A percentile compares a stretch with the other conserved stretches of the same genome.
These are phyloP conservation scores for Pterocles orientalis DNA, from an alignment of 2,113 vertebrate genomes.

Conservation along the genomic window DNA sequence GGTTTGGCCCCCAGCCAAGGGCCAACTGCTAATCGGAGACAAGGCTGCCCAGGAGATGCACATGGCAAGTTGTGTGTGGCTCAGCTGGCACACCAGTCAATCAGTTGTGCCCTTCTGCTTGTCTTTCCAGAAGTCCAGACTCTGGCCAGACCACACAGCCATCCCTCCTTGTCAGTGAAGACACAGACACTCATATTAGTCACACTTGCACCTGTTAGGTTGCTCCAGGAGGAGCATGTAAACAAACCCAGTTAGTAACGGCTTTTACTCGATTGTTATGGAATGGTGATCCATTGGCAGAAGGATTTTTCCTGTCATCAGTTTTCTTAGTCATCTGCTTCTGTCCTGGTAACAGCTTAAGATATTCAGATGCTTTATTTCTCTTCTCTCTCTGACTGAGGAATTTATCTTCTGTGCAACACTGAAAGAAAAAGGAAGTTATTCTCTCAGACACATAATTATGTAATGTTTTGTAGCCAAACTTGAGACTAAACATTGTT, in stretches of 20 bases:
- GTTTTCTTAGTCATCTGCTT: neutral
- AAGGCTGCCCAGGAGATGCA: neutral
- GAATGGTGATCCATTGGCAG: fast-evolving
- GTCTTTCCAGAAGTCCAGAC: neutral
- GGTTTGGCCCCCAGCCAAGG: no score
- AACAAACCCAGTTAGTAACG: neutral
- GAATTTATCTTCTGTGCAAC: neutral
- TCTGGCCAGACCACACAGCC: neutral
- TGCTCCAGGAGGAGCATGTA: neutral
- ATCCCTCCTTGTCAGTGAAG: neutral
- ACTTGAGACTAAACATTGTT: neutral
- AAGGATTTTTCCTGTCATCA: neutral
- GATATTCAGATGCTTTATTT: neutral
- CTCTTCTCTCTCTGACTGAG: neutral
- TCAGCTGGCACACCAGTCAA: neutral
- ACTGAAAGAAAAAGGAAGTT: neutral
- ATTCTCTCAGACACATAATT: neutral
- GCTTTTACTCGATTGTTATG: neutral
- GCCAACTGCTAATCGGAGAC: no score
- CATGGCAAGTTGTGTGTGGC: neutral
- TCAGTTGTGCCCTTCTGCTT: neutral
- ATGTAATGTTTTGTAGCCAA: neutral
- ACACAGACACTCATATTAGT: neutral
- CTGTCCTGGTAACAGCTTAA: neutral
- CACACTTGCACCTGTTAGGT: neutral